A percentile compares a stretch with the other conserved stretches of the same genome.
Conservation (phyloP, 2,888 invertebrate species). For the Marasmarcha lunaedactyla region DNA sequence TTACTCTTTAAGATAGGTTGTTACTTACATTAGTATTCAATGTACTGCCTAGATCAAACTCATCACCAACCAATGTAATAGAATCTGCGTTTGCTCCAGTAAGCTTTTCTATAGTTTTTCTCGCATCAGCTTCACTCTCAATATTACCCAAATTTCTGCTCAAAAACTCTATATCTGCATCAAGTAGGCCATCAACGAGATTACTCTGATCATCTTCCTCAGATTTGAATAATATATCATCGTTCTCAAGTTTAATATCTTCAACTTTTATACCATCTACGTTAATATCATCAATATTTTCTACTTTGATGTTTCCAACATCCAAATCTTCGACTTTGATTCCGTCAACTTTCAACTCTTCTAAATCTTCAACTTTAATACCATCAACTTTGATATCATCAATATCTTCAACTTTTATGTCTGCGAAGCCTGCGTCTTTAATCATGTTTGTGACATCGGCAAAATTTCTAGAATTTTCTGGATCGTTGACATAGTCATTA, state of each 20-base stretch:
- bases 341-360: conserved; percentile 48
- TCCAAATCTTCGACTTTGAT: conserved; percentile 55
- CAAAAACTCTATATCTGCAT: conserved; percentile 63
- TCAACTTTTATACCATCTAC: conserved; percentile 52
- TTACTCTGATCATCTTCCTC: conserved; percentile 46
- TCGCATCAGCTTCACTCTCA: conserved; percentile 62
- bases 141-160: conserved; percentile 61
- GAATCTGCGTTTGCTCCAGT: conserved; percentile 61
- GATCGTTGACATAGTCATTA: conserved; percentile 43
- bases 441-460: conserved; percentile 41
- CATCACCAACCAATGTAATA: conserved; percentile 56
- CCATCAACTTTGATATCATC: conserved; percentile 58
- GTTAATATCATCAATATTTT: conserved; percentile 48
- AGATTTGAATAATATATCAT: conserved; percentile 45
- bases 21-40: conserved; percentile 52
- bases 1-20: too few relatives aligned
- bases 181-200: conserved; percentile 54
- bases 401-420: conserved; percentile 60
- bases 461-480: conserved; percentile 46
- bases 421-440: conserved; percentile 51
- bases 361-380: conserved; percentile 53
- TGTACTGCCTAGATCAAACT: conserved; percentile 59
- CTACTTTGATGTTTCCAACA: conserved; percentile 47
- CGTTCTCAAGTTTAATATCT: conserved; percentile 54
- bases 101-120: conserved; percentile 63